phyloP scores from a whole-genome alignment of 2,888 invertebrate genomes.

The Tetranychus truncatus region DNA sequence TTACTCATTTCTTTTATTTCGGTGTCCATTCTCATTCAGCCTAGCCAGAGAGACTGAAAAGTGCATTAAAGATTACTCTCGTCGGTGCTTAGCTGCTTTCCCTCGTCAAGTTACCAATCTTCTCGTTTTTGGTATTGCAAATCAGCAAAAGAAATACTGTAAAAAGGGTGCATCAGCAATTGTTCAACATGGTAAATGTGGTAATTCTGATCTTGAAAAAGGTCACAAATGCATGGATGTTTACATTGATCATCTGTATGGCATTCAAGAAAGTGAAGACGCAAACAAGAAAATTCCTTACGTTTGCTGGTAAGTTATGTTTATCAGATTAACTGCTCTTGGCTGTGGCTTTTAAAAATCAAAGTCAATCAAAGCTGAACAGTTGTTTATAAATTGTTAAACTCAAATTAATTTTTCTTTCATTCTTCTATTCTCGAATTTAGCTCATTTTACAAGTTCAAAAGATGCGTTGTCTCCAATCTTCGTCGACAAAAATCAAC shows the following conservation, averaged over 20 bases:
- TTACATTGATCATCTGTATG: background rate
- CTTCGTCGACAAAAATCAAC: background rate
- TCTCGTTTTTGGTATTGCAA: background rate
- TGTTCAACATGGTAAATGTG: constrained; percentile 4
- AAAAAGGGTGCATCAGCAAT: background rate
- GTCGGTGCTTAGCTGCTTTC: background rate
- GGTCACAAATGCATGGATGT: background rate
- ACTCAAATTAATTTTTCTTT: background rate
- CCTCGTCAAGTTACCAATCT: constrained; percentile 2
- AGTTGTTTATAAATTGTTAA: background rate
- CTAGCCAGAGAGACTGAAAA: background rate
- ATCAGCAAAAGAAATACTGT: background rate
- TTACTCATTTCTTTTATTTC: background rate
- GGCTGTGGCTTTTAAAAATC: no score
- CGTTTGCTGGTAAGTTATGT: background rate
- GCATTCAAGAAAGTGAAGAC: background rate
- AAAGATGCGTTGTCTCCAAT: background rate
- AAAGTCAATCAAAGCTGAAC: background rate
- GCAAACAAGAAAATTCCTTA: background rate
- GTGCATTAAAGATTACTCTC: constrained; percentile 7
- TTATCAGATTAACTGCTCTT: background rate
- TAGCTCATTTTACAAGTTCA: background rate
- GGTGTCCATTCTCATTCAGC: background rate
- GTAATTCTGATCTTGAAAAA: background rate
- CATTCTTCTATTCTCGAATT: background rate